phyloP scores from a whole-genome alignment of 2,113 vertebrate genomes.

The Steatornis caripensis region DNA sequence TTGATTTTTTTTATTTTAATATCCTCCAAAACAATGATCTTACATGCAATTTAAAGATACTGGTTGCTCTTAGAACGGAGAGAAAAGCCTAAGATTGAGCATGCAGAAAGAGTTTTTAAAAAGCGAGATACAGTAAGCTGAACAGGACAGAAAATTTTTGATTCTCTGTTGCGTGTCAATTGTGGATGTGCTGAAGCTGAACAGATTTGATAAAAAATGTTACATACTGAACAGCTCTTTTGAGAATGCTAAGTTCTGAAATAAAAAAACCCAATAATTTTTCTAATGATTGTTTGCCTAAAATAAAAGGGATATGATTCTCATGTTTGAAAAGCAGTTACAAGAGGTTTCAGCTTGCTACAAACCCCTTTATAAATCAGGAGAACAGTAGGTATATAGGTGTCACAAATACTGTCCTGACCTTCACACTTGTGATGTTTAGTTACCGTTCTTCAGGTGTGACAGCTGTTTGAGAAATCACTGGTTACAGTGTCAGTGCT shows the following conservation, averaged over 20 bases:
- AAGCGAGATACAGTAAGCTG: background rate
- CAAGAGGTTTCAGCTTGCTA: background rate
- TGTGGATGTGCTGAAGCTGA: background rate
- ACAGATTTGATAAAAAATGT: background rate
- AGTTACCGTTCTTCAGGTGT: background rate
- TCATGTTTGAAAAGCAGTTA: background rate
- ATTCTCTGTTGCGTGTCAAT: background rate
- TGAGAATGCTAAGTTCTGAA: background rate
- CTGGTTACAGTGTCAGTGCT: background rate
- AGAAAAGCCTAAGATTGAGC: background rate
- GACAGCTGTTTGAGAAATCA: background rate
- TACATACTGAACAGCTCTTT: background rate
- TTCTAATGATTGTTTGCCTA: background rate
- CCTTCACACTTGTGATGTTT: background rate
- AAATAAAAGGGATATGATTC: background rate
- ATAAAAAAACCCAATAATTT: background rate
- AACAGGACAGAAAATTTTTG: background rate
- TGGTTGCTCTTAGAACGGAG: background rate
- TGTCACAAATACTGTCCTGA: background rate
- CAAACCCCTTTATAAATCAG: background rate
- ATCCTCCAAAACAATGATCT: background rate
- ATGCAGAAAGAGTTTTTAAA: background rate
- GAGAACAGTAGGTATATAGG: background rate
- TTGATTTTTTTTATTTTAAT: background rate
- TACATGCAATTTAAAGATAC: background rate